Base-by-base conservation (phyloP, 92 coral and sea anemone species). In the Zoanthus sociatus region DNA sequence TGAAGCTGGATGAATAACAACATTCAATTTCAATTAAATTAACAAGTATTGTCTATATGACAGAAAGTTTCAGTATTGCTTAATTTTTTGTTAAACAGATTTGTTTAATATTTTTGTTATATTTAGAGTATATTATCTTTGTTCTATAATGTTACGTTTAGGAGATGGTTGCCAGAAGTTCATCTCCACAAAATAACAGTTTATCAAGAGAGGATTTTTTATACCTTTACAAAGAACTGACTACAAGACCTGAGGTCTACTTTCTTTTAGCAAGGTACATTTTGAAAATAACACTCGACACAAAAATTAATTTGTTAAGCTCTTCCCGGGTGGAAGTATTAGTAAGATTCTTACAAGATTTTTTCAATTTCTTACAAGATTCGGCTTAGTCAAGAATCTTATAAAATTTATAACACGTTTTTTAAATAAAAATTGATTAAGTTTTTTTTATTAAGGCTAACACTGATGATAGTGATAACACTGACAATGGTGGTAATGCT, bases 211-310 rank as follows among this genome's bases (percentile, higher is more conserved):
- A 97, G 37, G 99, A 95, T 83, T 97, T 97, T 78, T 90, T 97
- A 48, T 94, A 94, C 47, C 92, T 97, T 78, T 97, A 97, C 88
- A 97, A 97, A 90, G 99, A 97, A 70, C 92, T 97, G 86, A 95
- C 98, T 1, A 97, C 99, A 53, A 94, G 99, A 82, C 99, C 99
- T 32, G 99, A 97, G 82, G 93, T 97, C 53, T 97, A 97, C 83
- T 97, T 97, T 81, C 94, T 97, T 63, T 91, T 97, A 86, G 99
- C 99, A 88, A 94, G 99, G 99, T 97, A 74, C 60, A 45, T 15
- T 3, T 74, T 60, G 45, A 9, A 9, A 16, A 18, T 7, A 16
- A 17, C 55, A 50, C 26, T 26, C 26, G 26, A 26, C 26, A 26
- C 26, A 26, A 26, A 26, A 26, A 26, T 26, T 26, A 26, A 26